phyloP scores from a whole-genome alignment of 2,797 vertebrate species.

The Emydoidea blandingii region DNA sequence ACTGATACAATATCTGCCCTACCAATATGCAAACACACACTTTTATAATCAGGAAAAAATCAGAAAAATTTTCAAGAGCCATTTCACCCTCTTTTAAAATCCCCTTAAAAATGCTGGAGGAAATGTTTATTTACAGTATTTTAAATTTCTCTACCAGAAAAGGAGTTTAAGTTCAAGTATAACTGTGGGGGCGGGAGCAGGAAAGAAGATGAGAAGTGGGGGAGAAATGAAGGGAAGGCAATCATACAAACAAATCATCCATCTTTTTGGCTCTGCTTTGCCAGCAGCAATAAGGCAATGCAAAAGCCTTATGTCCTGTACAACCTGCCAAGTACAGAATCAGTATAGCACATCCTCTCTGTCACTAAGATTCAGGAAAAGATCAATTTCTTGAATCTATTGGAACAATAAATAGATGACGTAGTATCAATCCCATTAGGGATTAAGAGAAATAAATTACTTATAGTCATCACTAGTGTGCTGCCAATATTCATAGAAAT shows the following conservation, averaged over 20 bases:
- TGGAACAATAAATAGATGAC: conserved; percentile 44
- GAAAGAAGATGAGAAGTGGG: conserved; percentile 14
- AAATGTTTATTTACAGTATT: neutral
- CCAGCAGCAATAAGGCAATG: conserved; percentile 42
- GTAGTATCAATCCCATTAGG: conserved; percentile 16
- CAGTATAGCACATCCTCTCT: neutral
- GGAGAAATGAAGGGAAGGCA: conserved; percentile 48
- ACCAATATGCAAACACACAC: neutral
- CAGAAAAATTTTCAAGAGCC: neutral
- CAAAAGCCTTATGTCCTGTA: conserved; percentile 25
- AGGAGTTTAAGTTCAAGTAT: conserved; percentile 23
- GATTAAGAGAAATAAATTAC: conserved; percentile 65
- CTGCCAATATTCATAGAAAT: conserved; percentile 15
- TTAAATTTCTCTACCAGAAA: neutral
- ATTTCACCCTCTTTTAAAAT: neutral
- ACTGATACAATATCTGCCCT: neutral
- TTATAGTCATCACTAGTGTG: conserved; percentile 38
- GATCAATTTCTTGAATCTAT: conserved; percentile 28
- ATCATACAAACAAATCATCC: conserved; percentile 58
- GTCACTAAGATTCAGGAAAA: neutral
- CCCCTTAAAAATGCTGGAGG: neutral
- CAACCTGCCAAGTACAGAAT: conserved; percentile 39
- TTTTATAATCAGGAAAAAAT: neutral
- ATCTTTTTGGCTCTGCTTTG: conserved; percentile 53
- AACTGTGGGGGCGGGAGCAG: conserved; percentile 4